Conservation (phyloP, 2,797 vertebrate genomes). For the Scomberomorus guttatus region DNA sequence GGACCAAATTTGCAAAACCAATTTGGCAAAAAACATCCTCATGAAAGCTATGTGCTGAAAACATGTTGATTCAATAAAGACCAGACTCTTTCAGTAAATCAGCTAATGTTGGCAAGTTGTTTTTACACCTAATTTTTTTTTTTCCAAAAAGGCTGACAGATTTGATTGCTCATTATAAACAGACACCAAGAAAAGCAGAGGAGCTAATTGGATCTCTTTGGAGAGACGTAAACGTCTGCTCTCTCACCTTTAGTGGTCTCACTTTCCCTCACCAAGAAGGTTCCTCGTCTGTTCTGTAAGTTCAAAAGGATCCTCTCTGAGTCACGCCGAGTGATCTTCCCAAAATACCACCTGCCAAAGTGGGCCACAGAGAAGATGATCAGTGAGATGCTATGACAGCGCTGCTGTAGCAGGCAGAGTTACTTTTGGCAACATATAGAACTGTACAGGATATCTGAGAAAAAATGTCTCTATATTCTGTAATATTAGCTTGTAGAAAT, state of each 20-base stretch:
- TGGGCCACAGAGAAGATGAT: constrained; percentile 70
- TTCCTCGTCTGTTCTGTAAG: constrained; percentile 93
- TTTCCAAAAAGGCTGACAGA: not conserved
- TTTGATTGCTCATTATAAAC: constrained; percentile 5
- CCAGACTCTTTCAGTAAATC: not conserved
- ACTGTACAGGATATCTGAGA: constrained; percentile 1
- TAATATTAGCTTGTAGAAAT: constrained; percentile 8
- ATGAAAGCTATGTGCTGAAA: not conserved
- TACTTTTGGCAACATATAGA: constrained; percentile 13
- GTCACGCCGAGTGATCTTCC: constrained; percentile 96
- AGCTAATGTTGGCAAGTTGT: not conserved
- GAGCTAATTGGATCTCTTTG: constrained; percentile 18
- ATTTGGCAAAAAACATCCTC: too few relatives aligned
- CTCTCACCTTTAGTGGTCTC: constrained; percentile 96
- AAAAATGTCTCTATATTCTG: not conserved
- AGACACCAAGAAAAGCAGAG: not conserved
- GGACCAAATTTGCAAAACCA: not conserved
- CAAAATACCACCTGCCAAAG: constrained; percentile 95
- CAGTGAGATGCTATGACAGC: constrained; percentile 48
- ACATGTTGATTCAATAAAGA: not conserved
- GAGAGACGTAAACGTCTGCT: not conserved
- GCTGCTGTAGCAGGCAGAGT: constrained; percentile 41
- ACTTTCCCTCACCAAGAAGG: constrained; percentile 95
- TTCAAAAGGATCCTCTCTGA: constrained; percentile 95
- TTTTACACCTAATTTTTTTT: not conserved